phyloP scores from a whole-genome alignment of 1,140 invertebrate genomes.

The Acromyrmex echinatior region DNA sequence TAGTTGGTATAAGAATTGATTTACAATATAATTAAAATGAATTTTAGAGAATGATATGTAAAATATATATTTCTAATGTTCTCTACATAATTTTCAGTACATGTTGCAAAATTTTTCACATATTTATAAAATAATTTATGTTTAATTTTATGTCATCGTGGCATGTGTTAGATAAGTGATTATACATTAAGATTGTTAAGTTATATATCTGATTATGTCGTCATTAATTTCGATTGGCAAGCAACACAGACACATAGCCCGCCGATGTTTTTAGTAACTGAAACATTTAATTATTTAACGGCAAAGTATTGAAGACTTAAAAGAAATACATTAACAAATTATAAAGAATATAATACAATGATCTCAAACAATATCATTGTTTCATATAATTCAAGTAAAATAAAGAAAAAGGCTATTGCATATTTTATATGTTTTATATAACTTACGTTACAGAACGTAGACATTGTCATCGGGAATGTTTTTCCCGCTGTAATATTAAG shows the following conservation, averaged over 20 bases:
- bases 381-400: neutral
- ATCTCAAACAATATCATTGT: neutral
- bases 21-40: neutral
- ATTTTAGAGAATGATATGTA: too few relatives aligned
- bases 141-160: constrained; percentile 8
- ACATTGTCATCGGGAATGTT: constrained; percentile 36
- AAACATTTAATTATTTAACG: neutral
- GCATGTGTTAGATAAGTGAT: neutral
- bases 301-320: neutral
- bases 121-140: constrained; percentile 27
- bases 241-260: constrained; percentile 10
- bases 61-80: constrained; percentile 19
- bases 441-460: constrained; percentile 17
- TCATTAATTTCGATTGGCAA: constrained; percentile 4
- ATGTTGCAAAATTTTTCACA: neutral
- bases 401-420: neutral
- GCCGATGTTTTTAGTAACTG: constrained; percentile 34
- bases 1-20: too few relatives aligned
- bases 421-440: neutral
- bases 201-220: neutral
- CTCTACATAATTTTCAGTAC: neutral
- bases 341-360: neutral
- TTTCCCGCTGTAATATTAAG: constrained; percentile 19
- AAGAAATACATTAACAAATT: neutral
- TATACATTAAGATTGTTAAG: neutral